Base-by-base conservation (phyloP, 2,888 invertebrate species). In the Andrena trimmerana region DNA sequence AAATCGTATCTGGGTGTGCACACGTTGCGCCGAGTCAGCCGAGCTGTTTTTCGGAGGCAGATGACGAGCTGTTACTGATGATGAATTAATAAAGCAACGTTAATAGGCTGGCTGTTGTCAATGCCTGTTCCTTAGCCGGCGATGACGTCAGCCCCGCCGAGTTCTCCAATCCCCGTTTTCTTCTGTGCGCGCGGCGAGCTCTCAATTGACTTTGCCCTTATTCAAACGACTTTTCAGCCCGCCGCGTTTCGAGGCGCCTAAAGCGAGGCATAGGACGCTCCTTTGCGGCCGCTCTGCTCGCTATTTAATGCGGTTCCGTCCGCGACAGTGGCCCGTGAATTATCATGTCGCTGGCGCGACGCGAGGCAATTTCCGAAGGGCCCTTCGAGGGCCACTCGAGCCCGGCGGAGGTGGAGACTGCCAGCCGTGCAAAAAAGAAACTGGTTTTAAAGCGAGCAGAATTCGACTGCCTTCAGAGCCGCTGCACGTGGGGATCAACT, bases 141-240 rank as follows among this genome's bases (percentile, higher is more conserved):
- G 8, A 48, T 80, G 84, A 86, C 80, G 69, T 83, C 84, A 86
- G 29, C 50, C 20, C 1, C 48, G 52, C 36, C 52, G 24, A 24
- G 54, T 66, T 78, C 66, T 68, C 65, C 59, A 62, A 57, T 71
- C 65, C 31, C 16, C 20, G 50, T 70, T 81, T 75, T 59, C 72
- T 66, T 70, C 27, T 62, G 66, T 81, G 10, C 33, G 20, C 59
- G 57, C 52, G 69, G 62, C 50, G 59, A 72, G 78, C 76, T 63
- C 36, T 80, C 80, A 88, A 87, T 88, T 88, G 84, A 71, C 77
- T 76, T 42, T 84, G 69, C 74, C 84, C 84, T 84, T 88, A 78
- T 77, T 78, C 69, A 63, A 73, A 81, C 42, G 71, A 66, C 72
- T 76, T 74, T 84, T 73, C 52, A 70, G 69, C 52, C 78, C 68